Evolutionary conservation across 2,113 vertebrate genomes (phyloP).

Genomic region (Oryzias javanicus): DNA sequence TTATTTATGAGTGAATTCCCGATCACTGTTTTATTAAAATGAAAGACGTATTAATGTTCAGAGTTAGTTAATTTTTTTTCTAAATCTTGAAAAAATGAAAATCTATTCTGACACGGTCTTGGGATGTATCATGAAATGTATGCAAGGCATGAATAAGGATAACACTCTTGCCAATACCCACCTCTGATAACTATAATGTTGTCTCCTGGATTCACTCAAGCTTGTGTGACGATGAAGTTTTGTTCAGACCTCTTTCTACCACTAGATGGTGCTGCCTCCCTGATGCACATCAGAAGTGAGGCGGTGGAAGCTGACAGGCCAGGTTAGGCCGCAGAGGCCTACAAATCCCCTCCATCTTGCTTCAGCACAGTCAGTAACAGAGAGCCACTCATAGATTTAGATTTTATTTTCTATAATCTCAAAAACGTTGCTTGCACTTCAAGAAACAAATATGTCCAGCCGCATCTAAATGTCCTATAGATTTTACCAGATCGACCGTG

Average conservation of each 20-base stretch:
- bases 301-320: background rate
- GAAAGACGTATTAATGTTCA: no score
- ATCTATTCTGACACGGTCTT: no score
- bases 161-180: no score
- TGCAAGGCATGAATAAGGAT: no score
- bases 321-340: conserved; percentile 1
- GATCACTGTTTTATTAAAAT: no score
- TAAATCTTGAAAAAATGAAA: no score
- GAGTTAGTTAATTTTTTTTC: no score
- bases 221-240: no score
- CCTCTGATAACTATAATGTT: no score
- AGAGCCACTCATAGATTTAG: conserved; percentile 76
- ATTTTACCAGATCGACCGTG: conserved; percentile 27
- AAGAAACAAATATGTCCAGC: conserved; percentile 71
- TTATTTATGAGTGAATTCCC: no score
- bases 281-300: background rate
- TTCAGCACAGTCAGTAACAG: background rate
- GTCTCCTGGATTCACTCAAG: no score
- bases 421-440: conserved; percentile 81
- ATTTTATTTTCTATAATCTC: conserved; percentile 87
- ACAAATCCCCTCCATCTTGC: background rate
- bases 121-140: no score
- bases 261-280: conserved; percentile 35
- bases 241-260: background rate
- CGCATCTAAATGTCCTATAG: conserved; percentile 38